phyloP scores from a whole-genome alignment of 2,113 vertebrate genomes.

The Malurus cyaneus region DNA sequence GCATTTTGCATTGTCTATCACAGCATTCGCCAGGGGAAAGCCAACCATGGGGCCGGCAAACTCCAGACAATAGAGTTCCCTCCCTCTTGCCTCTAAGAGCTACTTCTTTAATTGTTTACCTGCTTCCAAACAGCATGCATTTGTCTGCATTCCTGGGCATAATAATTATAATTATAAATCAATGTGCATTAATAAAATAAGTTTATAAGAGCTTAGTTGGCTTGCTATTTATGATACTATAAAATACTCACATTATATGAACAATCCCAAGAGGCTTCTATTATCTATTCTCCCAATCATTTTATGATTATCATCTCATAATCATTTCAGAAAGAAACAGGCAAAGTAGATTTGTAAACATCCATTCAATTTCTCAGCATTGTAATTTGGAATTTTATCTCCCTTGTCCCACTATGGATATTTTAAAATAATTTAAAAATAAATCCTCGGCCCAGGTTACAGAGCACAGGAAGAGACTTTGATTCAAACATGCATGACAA shows the following conservation, averaged over 20 bases:
- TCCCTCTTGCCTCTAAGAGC: background rate
- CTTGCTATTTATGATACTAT: slow-evolving; percentile 35
- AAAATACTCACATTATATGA: slow-evolving; percentile 20
- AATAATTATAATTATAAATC: slow-evolving; percentile 57
- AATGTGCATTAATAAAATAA: slow-evolving; percentile 47
- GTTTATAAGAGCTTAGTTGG: slow-evolving; percentile 20
- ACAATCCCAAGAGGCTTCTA: slow-evolving; percentile 31
- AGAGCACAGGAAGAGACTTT: background rate
- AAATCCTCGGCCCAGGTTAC: background rate
- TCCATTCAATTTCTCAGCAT: background rate
- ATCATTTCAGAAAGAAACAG: slow-evolving; percentile 31
- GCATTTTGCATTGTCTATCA: background rate
- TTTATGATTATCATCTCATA: slow-evolving; percentile 29
- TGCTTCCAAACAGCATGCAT: slow-evolving; percentile 15
- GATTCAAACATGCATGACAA: background rate
- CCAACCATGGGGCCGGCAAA: background rate
- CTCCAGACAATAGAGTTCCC: background rate
- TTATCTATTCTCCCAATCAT: slow-evolving; percentile 12
- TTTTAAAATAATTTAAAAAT: background rate
- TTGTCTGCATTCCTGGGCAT: slow-evolving; percentile 19
- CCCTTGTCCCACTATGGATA: background rate
- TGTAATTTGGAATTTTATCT: background rate
- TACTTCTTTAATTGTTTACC: background rate
- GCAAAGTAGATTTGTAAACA: background rate
- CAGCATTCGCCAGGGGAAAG: background rate